These are phyloP conservation scores for Erythrocercus mccallii DNA, from an alignment of 2,113 vertebrate species.

Conservation along the genomic window DNA sequence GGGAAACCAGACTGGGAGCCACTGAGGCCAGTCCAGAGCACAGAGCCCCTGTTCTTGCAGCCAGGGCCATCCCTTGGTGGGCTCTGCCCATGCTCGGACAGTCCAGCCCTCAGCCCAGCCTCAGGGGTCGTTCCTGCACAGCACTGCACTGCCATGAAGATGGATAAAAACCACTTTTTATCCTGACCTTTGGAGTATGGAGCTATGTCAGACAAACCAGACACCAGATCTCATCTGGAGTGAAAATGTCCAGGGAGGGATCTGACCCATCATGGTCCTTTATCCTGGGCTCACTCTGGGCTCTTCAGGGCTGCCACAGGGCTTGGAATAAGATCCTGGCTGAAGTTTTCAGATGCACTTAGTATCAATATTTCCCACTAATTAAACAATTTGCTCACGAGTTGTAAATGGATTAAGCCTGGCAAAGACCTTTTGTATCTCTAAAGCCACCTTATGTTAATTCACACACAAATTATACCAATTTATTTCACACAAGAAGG, in stretches of 20 bases:
- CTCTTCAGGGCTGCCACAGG: not conserved
- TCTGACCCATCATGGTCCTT: not conserved
- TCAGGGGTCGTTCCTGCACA: not conserved
- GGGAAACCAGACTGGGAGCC: not conserved
- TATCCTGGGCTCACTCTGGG: not conserved
- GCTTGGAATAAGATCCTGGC: not conserved
- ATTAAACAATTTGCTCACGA: not conserved
- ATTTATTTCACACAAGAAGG: not conserved
- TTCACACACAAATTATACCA: not conserved
- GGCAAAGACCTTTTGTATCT: not conserved
- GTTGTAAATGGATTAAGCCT: not conserved
- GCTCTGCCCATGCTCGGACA: fast-evolving
- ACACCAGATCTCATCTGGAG: not conserved
- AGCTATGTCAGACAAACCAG: not conserved
- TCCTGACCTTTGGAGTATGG: not conserved
- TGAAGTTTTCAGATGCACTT: not conserved
- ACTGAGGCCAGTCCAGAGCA: not conserved
- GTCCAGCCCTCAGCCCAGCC: not conserved
- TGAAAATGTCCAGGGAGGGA: not conserved
- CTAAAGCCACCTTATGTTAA: not conserved
- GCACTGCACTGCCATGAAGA: not conserved
- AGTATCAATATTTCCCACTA: not conserved
- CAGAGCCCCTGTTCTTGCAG: not conserved
- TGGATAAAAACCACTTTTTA: not conserved
- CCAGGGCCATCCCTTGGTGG: fast-evolving